Base-by-base conservation (phyloP, 2,888 invertebrate genomes). In the Tachina lurida region DNA sequence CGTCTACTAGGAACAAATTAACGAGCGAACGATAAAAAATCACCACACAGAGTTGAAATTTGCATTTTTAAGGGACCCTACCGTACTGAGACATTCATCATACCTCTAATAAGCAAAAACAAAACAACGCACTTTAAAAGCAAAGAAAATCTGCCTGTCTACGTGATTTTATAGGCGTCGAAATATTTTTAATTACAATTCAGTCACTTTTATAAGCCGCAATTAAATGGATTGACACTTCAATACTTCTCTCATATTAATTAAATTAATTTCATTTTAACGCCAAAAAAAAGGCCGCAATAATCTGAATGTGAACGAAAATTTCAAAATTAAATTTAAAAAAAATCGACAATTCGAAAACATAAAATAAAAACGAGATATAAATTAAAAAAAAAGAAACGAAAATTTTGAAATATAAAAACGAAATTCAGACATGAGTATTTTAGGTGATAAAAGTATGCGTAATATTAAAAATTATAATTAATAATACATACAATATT, bases 381-480 rank as follows among this genome's bases (percentile, higher is more conserved):
- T 1, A 19, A 70, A 71, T 13, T 15, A 56, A 56, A 31, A 41
- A 58, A 43, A 58, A 43, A 62, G 10, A 19, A 75, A 71, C 58
- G 70, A 82, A 12, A n/a, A 15, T 31, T 63, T 70, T 54, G 39
- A 56, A 31, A 13, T 8, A 22, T 13, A 41, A n/a, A 58, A 74
- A 68, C 78, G 56, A 84, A 79, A 13, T 56, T 62, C 22, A 41
- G 47, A 65, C 31, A 86, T 83, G 82, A 83, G 75, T 82, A 75
- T 82, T 82, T 82, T 75, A 74, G 78, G 77, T 74, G 85, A 85
- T 78, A 85, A 85, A 85, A 85, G 77, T 85, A 85, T 74, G 77
- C 68, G 41, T 1, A 45, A 49, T 31, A 41, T 19, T 81, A 19
- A 41, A 60, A 41, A 77, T 17, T 63, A 13, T 15, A 49, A 49